These are phyloP conservation scores for Notodromas monacha DNA, from an alignment of 2,888 invertebrate species.

Conservation along the genomic window DNA sequence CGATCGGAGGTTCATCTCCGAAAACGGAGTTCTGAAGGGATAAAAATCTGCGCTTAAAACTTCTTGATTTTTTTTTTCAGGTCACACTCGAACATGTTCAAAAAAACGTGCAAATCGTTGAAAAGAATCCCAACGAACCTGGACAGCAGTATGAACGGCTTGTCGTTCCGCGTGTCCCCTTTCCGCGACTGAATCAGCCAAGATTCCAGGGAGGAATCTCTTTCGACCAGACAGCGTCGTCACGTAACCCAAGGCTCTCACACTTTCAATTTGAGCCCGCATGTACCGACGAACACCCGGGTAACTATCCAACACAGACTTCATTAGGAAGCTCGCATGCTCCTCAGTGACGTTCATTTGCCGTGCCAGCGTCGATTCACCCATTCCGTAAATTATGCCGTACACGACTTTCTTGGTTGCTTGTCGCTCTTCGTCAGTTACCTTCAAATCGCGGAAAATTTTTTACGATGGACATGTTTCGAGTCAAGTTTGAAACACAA, in stretches of 20 bases:
- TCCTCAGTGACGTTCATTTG: slow-evolving; percentile 38
- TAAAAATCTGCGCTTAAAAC: too few species aligned
- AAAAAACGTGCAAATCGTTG: too few species aligned
- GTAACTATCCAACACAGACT: slow-evolving; percentile 39
- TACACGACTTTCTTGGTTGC: slow-evolving; percentile 61
- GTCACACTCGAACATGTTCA: too few species aligned
- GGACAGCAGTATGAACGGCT: slow-evolving; percentile 74
- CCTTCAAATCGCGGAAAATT: too few species aligned
- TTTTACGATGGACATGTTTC: too few species aligned
- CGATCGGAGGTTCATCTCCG: too few species aligned
- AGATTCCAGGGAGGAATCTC: slow-evolving; percentile 40
- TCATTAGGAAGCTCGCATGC: slow-evolving; percentile 30
- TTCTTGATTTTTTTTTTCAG: too few species aligned
- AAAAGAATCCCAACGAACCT: too few species aligned
- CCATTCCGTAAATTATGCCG: slow-evolving; percentile 92
- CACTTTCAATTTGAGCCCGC: slow-evolving; percentile 24
- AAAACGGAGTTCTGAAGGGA: too few species aligned
- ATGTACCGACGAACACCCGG: slow-evolving; percentile 35
- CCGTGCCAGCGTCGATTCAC: slow-evolving; percentile 40
- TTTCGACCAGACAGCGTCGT: slow-evolving; percentile 46
- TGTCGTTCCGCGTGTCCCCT: slow-evolving; percentile 66
- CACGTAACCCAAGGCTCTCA: slow-evolving; percentile 36
- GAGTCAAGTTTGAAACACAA: too few species aligned
- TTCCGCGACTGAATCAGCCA: slow-evolving; percentile 23
- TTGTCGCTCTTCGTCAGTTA: slow-evolving; percentile 40